These are phyloP conservation scores for Climacteris rufus DNA, from an alignment of 2,113 vertebrate genomes.

Conservation along the genomic window DNA sequence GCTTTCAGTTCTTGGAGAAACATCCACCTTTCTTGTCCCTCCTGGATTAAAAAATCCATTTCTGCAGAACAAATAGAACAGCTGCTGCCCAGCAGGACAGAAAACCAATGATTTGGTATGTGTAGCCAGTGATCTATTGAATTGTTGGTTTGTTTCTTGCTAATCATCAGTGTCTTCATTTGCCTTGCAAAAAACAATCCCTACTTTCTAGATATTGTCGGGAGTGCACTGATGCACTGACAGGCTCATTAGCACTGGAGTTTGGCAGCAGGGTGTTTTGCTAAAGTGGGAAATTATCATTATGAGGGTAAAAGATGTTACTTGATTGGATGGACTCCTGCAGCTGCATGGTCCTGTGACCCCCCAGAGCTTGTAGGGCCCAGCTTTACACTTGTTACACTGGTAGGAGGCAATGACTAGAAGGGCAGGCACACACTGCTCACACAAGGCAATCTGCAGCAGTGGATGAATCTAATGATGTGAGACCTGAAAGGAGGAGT, in stretches of 20 bases:
- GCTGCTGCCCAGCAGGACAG: constrained; percentile 60
- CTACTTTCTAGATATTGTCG: constrained; percentile 30
- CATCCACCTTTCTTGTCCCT: background rate
- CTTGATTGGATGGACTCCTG: constrained; percentile 63
- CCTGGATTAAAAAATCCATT: background rate
- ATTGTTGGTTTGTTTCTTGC: constrained; percentile 55
- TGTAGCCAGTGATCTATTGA: constrained; percentile 44
- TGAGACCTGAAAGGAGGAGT: background rate
- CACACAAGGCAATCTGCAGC: background rate
- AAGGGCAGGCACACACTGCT: background rate
- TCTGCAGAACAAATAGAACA: constrained; percentile 39
- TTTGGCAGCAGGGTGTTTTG: constrained; percentile 61
- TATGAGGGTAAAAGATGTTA: constrained; percentile 49
- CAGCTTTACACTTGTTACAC: background rate
- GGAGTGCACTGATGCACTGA: constrained; percentile 37
- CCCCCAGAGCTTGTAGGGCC: background rate
- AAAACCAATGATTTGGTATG: constrained; percentile 36
- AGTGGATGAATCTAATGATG: background rate
- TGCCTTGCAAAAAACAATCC: constrained; percentile 57
- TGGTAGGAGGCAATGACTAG: background rate
- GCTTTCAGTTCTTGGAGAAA: background rate
- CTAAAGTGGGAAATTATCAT: constrained; percentile 66
- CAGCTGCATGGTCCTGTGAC: constrained; percentile 49
- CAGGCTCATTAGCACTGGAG: constrained; percentile 54
- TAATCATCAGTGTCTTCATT: constrained; percentile 62